phyloP scores from a whole-genome alignment of 2,113 vertebrate species.

The Megaptera novaeangliae region DNA sequence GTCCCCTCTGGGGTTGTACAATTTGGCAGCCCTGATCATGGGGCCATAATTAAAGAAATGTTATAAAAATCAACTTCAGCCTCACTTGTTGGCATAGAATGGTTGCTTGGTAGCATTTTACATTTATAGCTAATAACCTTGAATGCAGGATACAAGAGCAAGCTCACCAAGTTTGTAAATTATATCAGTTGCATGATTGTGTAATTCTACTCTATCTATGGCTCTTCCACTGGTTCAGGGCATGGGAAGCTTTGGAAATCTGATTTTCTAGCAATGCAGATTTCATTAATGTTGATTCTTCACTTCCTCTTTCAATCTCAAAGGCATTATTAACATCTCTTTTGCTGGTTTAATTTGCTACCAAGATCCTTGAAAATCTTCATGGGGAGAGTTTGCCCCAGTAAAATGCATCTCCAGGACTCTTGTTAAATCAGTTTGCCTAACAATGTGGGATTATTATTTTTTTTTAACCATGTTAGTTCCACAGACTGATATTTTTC shows the following conservation, averaged over 20 bases:
- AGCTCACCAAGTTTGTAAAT: not conserved
- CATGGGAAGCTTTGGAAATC: not conserved
- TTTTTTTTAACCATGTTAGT: not conserved
- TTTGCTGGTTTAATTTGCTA: conserved; percentile 47
- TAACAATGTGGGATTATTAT: conserved; percentile 1
- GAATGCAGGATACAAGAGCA: not conserved
- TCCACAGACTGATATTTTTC: conserved; percentile 22
- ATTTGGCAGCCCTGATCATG: not conserved
- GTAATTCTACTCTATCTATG: not conserved
- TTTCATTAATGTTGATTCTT: conserved; percentile 33
- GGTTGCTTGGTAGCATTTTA: not conserved
- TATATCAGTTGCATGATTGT: not conserved
- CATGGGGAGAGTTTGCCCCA: not conserved
- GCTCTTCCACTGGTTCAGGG: not conserved
- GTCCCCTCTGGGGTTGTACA: not conserved
- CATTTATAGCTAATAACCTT: not conserved
- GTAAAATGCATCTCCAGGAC: not conserved
- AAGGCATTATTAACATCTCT: conserved; percentile 16
- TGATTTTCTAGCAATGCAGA: not conserved
- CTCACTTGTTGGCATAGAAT: not conserved
- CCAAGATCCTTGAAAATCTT: not conserved
- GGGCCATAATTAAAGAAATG: not conserved
- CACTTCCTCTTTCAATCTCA: conserved; percentile 3
- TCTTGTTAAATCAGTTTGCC: conserved; percentile 46
- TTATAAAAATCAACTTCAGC: not conserved